Conservation (phyloP, 2,113 vertebrate genomes). For the Crotalus horridus region DNA sequence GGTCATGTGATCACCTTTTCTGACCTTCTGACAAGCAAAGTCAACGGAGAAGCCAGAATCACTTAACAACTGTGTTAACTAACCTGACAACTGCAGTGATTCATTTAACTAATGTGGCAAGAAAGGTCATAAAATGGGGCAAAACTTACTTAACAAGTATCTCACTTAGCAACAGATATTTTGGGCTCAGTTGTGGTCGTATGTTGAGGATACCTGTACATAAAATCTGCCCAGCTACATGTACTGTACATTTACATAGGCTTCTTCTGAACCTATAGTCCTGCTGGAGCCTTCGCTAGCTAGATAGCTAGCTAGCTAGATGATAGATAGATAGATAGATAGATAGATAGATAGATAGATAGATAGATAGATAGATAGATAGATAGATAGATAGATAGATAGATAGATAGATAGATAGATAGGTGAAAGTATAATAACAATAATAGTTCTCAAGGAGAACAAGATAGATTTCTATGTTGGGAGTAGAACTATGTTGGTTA, state of each 20-base stretch:
- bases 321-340: neutral
- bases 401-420: neutral
- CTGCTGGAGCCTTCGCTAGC: too few relatives aligned
- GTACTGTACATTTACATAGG: neutral
- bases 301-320: neutral
- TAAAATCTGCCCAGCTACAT: neutral
- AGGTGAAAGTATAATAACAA: neutral
- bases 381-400: neutral
- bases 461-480: neutral
- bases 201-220: too few relatives aligned
- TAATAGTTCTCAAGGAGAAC: neutral
- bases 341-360: neutral
- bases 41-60: too few relatives aligned
- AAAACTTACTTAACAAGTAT: too few relatives aligned
- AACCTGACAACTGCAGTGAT: neutral
- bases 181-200: too few relatives aligned
- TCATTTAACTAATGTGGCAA: neutral
- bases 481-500: neutral
- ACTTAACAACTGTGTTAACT: too few relatives aligned
- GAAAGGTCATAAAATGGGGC: neutral
- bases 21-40: too few relatives aligned
- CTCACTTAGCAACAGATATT: too few relatives aligned
- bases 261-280: neutral
- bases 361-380: neutral
- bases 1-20: too few relatives aligned